phyloP scores from a whole-genome alignment of 2,113 vertebrate genomes.

The Coracopsis vasa region DNA sequence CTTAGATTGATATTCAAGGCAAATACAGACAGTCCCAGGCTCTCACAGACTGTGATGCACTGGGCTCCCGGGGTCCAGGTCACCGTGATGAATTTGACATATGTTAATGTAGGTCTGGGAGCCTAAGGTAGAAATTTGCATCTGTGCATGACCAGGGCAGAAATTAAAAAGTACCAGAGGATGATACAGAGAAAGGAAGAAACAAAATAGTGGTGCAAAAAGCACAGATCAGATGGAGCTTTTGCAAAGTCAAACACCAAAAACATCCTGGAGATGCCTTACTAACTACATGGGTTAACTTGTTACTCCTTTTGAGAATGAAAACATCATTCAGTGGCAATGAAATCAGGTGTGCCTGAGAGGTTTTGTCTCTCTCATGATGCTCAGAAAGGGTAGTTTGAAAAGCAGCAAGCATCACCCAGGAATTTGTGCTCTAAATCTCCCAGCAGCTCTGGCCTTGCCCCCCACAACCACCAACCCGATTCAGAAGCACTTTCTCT shows the following conservation, averaged over 20 bases:
- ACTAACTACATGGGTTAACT: not conserved
- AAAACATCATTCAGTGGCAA: not conserved
- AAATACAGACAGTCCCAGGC: not conserved
- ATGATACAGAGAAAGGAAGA: not conserved
- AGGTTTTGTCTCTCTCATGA: not conserved
- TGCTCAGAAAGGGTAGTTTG: not conserved
- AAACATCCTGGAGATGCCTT: not conserved
- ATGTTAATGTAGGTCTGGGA: not conserved
- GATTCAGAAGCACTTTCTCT: not conserved
- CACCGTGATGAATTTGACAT: rapidly evolving
- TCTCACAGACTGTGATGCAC: rapidly evolving
- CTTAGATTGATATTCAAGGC: not conserved
- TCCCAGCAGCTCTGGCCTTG: not conserved
- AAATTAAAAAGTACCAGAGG: not conserved
- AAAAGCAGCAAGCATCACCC: not conserved
- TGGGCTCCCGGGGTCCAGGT: not conserved
- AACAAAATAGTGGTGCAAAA: not conserved
- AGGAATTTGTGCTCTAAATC: not conserved
- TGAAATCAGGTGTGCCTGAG: not conserved
- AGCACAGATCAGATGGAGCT: not conserved
- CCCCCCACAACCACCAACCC: rapidly evolving
- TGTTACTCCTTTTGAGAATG: not conserved
- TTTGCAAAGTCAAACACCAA: not conserved
- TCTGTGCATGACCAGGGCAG: not conserved
- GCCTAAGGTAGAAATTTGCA: not conserved